Percentiles rank a stretch among this genome's conserved stretches.
Evolutionary conservation across 2,797 vertebrate species (phyloP).

Genomic region (Rhyacichthys aspro): DNA sequence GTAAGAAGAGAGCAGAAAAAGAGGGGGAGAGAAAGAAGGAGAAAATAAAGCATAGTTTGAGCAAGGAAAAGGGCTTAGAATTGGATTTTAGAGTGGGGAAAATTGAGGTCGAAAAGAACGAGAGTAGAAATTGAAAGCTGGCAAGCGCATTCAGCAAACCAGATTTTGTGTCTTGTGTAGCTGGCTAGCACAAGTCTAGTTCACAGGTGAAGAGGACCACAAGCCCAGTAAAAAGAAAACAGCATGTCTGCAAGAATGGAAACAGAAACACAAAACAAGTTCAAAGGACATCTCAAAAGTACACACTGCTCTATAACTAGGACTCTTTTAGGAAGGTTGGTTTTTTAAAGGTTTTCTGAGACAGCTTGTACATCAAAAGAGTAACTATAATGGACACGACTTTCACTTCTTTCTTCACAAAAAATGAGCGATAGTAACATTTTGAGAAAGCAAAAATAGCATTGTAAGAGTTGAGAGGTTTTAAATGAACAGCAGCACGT

Average conservation of each 20-base stretch:
- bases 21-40: conserved; percentile 10
- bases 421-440: not conserved
- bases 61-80: conserved; percentile 40
- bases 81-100: conserved; percentile 57
- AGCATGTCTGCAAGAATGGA: not conserved
- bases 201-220: conserved; percentile 7
- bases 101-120: conserved; percentile 46
- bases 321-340: not conserved
- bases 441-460: not conserved
- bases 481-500: not conserved
- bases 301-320: not conserved
- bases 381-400: not conserved
- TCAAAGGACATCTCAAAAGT: conserved; percentile 9
- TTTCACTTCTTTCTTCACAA: not conserved
- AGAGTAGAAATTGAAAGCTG: conserved; percentile 44
- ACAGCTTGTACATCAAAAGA: not conserved
- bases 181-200: conserved; percentile 9
- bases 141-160: conserved; percentile 34
- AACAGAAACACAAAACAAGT: conserved; percentile 11
- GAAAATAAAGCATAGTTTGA: conserved; percentile 39
- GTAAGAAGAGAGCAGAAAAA: conserved; percentile 7
- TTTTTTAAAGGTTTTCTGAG: conserved; percentile 4
- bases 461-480: not conserved
- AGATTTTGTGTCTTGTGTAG: conserved; percentile 30
- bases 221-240: conserved; percentile 9